phyloP scores from a whole-genome alignment of 2,113 vertebrate genomes.

The Ceuthmochares aereus region DNA sequence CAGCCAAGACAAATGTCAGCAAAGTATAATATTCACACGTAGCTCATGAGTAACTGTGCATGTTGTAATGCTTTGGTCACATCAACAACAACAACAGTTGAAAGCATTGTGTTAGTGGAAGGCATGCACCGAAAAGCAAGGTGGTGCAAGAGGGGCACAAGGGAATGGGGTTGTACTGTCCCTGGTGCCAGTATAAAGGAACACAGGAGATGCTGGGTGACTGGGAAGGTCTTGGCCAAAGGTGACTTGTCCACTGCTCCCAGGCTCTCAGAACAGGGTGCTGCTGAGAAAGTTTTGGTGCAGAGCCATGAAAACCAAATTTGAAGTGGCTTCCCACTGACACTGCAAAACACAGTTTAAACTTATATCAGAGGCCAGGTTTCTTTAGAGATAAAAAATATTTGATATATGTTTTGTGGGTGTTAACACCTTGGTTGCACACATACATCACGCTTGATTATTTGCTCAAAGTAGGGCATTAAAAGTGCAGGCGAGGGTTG shows the following conservation, averaged over 20 bases:
- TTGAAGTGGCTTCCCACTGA: background rate
- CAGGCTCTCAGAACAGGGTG: background rate
- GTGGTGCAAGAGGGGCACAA: background rate
- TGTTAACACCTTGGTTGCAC: background rate
- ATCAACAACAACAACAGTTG: background rate
- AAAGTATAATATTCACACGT: background rate
- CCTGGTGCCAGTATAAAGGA: background rate
- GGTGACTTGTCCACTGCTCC: background rate
- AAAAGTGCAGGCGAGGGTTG: background rate
- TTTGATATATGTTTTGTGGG: conserved; percentile 29
- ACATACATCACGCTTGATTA: background rate
- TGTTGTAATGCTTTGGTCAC: background rate
- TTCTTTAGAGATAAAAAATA: background rate
- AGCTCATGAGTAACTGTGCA: fast-evolving
- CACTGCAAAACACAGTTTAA: background rate
- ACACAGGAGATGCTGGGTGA: background rate
- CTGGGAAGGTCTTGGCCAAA: background rate
- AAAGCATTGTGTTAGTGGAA: background rate
- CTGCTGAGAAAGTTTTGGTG: background rate
- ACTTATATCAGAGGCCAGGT: background rate
- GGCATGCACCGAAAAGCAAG: background rate
- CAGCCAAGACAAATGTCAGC: background rate
- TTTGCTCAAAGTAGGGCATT: background rate
- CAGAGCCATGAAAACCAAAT: background rate
- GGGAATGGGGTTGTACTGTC: background rate